Percentiles rank a stretch among this genome's conserved stretches.
Conservation (phyloP, 1,140 invertebrate species). For the Eupeodes corollae region DNA sequence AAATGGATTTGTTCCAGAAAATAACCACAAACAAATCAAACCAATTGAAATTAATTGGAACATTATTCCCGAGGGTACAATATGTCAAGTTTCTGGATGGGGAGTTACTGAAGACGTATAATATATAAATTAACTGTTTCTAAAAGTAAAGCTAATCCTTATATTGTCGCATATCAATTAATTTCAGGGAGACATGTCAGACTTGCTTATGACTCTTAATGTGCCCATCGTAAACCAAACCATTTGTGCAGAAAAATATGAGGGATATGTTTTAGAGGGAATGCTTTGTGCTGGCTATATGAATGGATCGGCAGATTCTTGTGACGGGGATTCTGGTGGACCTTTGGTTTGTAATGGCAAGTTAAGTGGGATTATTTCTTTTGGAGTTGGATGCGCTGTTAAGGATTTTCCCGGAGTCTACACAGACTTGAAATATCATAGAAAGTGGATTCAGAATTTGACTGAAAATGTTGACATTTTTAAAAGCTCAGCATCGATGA, state of each 20-base stretch:
- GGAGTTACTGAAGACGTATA: slow-evolving; percentile 8
- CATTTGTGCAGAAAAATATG: slow-evolving; percentile 11
- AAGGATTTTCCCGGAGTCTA: slow-evolving; percentile 46
- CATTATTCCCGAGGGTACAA: background rate
- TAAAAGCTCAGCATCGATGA: no score
- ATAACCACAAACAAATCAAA: slow-evolving; percentile 2
- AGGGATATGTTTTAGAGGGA: background rate
- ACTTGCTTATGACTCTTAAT: slow-evolving; percentile 7
- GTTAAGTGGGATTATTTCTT: slow-evolving; percentile 51
- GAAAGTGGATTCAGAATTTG: slow-evolving; percentile 3
- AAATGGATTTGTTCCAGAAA: slow-evolving; percentile 21
- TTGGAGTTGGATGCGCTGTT: slow-evolving; percentile 50
- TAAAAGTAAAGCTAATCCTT: background rate
- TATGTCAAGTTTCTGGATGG: slow-evolving; percentile 22
- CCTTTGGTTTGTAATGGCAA: slow-evolving; percentile 39
- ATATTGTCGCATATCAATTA: background rate
- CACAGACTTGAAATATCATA: slow-evolving; percentile 4
- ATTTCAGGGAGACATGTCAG: slow-evolving; percentile 4
- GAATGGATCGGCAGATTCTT: slow-evolving; percentile 15
- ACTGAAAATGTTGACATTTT: no score
- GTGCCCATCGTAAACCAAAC: slow-evolving; percentile 12
- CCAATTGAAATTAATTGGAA: slow-evolving; percentile 10
- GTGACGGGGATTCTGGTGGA: slow-evolving; percentile 52
- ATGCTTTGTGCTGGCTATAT: slow-evolving; percentile 16
- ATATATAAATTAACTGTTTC: background rate